Base-by-base conservation (phyloP, 1,140 invertebrate genomes). In the Pogonognathellus flavescens region DNA sequence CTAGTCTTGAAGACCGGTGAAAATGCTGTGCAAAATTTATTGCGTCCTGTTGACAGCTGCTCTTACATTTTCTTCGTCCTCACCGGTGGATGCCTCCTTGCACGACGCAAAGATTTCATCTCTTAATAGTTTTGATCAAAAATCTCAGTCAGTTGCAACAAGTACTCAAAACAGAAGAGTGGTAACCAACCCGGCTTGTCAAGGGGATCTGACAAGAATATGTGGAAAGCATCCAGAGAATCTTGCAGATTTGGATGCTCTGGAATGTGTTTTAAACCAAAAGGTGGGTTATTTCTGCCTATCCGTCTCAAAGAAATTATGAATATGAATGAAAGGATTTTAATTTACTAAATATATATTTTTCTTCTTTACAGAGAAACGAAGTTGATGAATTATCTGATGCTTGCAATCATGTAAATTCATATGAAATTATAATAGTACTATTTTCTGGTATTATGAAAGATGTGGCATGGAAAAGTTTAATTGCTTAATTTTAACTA, bases 381-480 rank as follows among this genome's bases (percentile, higher is more conserved):
- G 92, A 94, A 88, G 89, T 95, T 83, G 92, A 93, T 9, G 92
- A 92, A 81, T 91, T 96, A 22, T 91, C 93, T 25, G 91, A 93
- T 62, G 89, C 92, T 41, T 97, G 96, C 89, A 95, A 96, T 89
- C 93, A 96, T 90, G 92, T 91, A 88, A 90, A 80, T 86, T 41
- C n/a, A 84, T 49, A 14, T 41, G 20, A 31, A 50, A 76, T 76
- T 18, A 31, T 18, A 59, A n/a, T n/a, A n/a, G n/a, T 10, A 13
- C 18, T 50, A 25, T 59, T 52, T 22, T 84, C 1, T 49, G 10
- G 62, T 70, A 84, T 84, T n/a, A n/a, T n/a, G n/a, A n/a, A n/a
- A n/a, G n/a, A 41, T 41, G 31, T 41, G 31, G 31, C 31, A 3
- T 41, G n/a, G n/a, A n/a, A n/a, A n/a, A n/a, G n/a, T n/a, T n/a